Conservation (phyloP, 2,888 invertebrate genomes). For the Acanthoscelides obtectus region DNA sequence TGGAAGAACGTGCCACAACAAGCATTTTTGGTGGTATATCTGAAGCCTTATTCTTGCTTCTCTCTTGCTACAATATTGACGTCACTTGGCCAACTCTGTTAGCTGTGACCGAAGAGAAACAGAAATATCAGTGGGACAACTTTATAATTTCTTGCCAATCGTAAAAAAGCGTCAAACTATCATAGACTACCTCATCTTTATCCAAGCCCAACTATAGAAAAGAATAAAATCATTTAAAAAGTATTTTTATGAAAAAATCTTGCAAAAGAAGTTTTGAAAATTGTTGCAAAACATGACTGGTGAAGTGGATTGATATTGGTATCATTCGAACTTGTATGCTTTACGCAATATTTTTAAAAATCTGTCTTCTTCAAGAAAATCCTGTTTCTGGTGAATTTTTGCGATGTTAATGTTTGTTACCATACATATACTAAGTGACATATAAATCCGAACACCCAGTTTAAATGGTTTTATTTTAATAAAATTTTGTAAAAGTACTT, state of each 20-base stretch:
- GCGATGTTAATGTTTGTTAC: too few relatives aligned
- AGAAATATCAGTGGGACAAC: background rate
- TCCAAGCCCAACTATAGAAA: slow-evolving; percentile 80
- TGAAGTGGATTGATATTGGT: slow-evolving; percentile 18
- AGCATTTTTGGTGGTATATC: too few relatives aligned
- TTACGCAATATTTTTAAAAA: slow-evolving; percentile 1
- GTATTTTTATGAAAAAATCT: slow-evolving; percentile 22
- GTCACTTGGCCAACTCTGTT: background rate
- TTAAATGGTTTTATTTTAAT: too few relatives aligned
- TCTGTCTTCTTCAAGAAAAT: too few relatives aligned
- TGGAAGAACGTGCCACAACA: too few relatives aligned
- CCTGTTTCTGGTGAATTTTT: too few relatives aligned
- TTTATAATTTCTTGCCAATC: slow-evolving; percentile 15
- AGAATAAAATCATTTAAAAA: slow-evolving; percentile 34
- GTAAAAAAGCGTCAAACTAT: slow-evolving; percentile 31
- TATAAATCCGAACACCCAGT: too few relatives aligned
- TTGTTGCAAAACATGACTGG: slow-evolving; percentile 25
- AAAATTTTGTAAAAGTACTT: too few relatives aligned
- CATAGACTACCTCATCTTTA: slow-evolving; percentile 75
- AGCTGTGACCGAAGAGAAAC: background rate
- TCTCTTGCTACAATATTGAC: background rate
- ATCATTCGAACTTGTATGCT: slow-evolving; percentile 17
- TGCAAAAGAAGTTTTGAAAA: slow-evolving; percentile 21
- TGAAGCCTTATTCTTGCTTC: too few relatives aligned
- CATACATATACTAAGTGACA: too few relatives aligned